These are phyloP conservation scores for Syngnathus typhle DNA, from an alignment of 2,113 vertebrate species.

Conservation along the genomic window DNA sequence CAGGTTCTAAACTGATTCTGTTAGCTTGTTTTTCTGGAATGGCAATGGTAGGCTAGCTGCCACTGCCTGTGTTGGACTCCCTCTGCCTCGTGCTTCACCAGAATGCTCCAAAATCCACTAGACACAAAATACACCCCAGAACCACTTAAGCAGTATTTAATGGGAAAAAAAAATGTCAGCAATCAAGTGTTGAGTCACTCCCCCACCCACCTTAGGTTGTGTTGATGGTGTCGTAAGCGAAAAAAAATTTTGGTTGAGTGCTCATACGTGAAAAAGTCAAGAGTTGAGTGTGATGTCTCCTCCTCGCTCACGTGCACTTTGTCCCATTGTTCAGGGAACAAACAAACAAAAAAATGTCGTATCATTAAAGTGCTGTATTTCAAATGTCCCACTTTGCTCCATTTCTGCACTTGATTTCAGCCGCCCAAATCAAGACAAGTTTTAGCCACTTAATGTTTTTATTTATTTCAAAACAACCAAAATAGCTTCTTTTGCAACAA, in stretches of 20 bases:
- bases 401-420: neutral
- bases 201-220: conserved; percentile 23
- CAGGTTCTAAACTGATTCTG: too few species aligned
- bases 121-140: conserved; percentile 44
- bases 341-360: conserved; percentile 47
- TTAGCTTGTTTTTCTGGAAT: neutral
- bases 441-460: too few species aligned
- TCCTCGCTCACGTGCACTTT: conserved; percentile 59
- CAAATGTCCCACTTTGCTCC: conserved; percentile 5
- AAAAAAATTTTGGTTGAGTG: conserved; percentile 31
- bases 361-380: conserved; percentile 72
- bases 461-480: too few species aligned
- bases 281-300: conserved; percentile 22
- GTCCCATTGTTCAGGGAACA: conserved; percentile 53
- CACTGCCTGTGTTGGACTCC: conserved; percentile 59
- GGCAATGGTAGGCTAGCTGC: conserved; percentile 27
- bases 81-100: conserved; percentile 51
- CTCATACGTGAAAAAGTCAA: conserved; percentile 22
- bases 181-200: conserved; percentile 52
- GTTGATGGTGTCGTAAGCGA: conserved; percentile 45
- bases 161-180: conserved; percentile 43
- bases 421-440: too few species aligned
- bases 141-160: conserved; percentile 52
- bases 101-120: conserved; percentile 67
- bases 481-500: too few species aligned